phyloP scores from a whole-genome alignment of 2,113 vertebrate species.

The Neolamprologus toae region DNA sequence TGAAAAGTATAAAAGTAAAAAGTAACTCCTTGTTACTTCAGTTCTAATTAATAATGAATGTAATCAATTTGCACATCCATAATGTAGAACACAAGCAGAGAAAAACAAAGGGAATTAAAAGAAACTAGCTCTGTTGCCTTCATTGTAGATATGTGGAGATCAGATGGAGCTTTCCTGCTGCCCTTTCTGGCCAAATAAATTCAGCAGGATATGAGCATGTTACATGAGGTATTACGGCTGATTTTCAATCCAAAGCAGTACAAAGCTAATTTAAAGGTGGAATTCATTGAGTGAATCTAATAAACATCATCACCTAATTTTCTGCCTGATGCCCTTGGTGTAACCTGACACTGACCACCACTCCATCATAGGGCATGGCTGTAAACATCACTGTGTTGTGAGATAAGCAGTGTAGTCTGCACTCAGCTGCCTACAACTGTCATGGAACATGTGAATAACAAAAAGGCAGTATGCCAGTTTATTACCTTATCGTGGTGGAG shows the following conservation, averaged over 20 bases:
- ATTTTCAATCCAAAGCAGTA: background rate
- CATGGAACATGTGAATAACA: background rate
- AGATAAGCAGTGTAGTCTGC: background rate
- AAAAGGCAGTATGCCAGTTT: background rate
- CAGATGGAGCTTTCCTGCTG: background rate
- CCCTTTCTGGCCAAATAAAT: background rate
- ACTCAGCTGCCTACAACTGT: background rate
- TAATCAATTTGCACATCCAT: background rate
- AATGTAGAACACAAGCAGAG: background rate
- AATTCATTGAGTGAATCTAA: background rate
- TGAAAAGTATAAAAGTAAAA: background rate
- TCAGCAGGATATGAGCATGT: background rate
- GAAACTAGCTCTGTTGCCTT: background rate
- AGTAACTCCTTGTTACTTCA: background rate
- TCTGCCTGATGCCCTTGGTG: background rate
- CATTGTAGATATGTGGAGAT: background rate
- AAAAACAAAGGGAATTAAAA: background rate
- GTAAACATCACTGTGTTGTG: background rate
- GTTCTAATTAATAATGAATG: background rate
- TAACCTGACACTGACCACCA: background rate
- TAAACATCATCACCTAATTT: background rate
- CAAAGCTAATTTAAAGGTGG: background rate
- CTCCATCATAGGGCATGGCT: background rate
- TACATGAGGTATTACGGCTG: background rate
- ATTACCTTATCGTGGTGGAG: fast-evolving